Percentiles rank a stretch among this genome's conserved stretches.
Evolutionary conservation across 2,797 vertebrate genomes (phyloP).

Genomic region (Cetoscarus ocellatus): DNA sequence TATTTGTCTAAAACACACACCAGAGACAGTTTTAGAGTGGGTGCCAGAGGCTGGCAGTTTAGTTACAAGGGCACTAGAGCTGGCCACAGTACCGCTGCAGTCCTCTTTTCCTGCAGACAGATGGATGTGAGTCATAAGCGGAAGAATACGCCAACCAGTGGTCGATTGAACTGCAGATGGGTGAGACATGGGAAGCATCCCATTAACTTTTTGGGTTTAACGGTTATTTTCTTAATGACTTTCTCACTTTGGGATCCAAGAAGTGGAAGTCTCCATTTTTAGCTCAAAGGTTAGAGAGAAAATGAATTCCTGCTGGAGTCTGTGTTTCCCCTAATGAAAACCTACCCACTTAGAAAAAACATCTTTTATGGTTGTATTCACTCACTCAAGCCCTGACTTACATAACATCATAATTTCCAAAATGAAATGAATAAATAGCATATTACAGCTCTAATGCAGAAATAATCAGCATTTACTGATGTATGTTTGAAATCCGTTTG

Average conservation of each 20-base stretch:
- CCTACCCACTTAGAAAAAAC: background rate
- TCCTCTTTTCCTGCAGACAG: constrained; percentile 61
- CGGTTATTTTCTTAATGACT: constrained; percentile 61
- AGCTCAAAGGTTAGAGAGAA: constrained; percentile 10
- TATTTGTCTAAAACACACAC: constrained; percentile 31
- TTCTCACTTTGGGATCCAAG: constrained; percentile 55
- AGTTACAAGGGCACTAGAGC: constrained; percentile 53
- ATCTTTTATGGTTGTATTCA: background rate
- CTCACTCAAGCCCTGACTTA: background rate
- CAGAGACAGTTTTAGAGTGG: constrained; percentile 43
- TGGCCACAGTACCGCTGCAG: constrained; percentile 38
- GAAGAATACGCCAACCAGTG: constrained; percentile 60
- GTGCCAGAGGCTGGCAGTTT: constrained; percentile 56
- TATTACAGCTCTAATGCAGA: constrained; percentile 22
- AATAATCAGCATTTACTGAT: constrained; percentile 46
- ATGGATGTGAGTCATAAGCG: constrained; percentile 60
- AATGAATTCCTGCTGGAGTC: constrained; percentile 13
- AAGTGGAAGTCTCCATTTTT: constrained; percentile 41
- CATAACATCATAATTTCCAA: background rate
- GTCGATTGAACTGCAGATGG: constrained; percentile 60
- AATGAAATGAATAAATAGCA: constrained; percentile 17
- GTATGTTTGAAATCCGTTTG: constrained; percentile 56
- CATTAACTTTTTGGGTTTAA: constrained; percentile 53
- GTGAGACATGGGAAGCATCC: constrained; percentile 53
- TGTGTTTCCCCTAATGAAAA: constrained; percentile 7